A percentile compares a stretch with the other conserved stretches of the same genome.
These are phyloP conservation scores for Ciconia maguari DNA, from an alignment of 2,113 vertebrate genomes.

Conservation along the genomic window DNA sequence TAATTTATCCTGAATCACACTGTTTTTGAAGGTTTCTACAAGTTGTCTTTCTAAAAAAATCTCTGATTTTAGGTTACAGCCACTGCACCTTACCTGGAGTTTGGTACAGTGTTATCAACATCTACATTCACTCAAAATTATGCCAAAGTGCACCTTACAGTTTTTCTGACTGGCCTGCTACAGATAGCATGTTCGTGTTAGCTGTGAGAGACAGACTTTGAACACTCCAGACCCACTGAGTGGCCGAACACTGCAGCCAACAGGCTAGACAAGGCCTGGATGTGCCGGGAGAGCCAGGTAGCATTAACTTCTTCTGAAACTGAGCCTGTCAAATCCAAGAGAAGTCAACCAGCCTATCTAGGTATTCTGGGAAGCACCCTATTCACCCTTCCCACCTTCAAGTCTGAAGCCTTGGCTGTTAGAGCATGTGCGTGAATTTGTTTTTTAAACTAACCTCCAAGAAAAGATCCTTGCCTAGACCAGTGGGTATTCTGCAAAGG, in stretches of 20 bases:
- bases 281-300: neutral
- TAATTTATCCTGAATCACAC: neutral
- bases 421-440: neutral
- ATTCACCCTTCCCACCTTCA: neutral
- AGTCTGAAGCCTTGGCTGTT: neutral
- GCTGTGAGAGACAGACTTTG: neutral
- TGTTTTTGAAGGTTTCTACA: neutral
- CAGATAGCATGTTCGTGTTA: rapidly evolving
- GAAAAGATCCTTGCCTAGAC: neutral
- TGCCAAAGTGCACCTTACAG: neutral
- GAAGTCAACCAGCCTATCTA: neutral
- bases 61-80: neutral
- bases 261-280: neutral
- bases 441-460: neutral
- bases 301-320: neutral
- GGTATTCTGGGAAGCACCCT: neutral
- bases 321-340: neutral
- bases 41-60: neutral
- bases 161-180: neutral
- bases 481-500: neutral
- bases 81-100: neutral
- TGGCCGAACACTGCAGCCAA: neutral
- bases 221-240: neutral
- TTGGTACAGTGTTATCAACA: neutral
- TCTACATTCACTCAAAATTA: neutral